Percentiles rank a stretch among this genome's conserved stretches.
Conservation (phyloP, 2,797 vertebrate genomes). For the Cottoperca gobio region DNA sequence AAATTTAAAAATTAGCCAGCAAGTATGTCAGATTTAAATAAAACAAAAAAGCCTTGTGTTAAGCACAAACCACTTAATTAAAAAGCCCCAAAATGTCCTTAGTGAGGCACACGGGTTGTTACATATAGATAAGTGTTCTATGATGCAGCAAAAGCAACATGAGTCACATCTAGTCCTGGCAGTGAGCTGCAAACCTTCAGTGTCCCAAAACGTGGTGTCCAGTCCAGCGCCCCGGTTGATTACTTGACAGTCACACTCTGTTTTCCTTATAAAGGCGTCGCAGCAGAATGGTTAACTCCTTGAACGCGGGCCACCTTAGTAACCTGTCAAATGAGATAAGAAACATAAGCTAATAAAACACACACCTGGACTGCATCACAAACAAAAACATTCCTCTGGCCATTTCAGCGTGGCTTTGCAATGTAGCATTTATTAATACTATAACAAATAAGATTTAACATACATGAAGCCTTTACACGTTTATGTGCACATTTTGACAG, state of each 20-base stretch:
- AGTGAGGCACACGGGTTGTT: too few species aligned
- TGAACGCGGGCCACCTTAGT: constrained; percentile 95
- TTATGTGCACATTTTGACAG: neutral
- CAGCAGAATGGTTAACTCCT: constrained; percentile 89
- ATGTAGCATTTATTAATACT: neutral
- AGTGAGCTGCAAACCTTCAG: constrained; percentile 86
- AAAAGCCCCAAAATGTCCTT: too few species aligned
- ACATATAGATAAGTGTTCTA: neutral
- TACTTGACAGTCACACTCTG: constrained; percentile 91
- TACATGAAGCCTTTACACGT: neutral
- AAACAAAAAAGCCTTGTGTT: too few species aligned
- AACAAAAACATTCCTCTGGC: neutral
- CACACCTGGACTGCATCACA: neutral
- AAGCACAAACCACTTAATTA: too few species aligned
- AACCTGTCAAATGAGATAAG: constrained; percentile 83
- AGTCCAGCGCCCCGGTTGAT: constrained; percentile 95
- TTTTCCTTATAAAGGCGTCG: constrained; percentile 91
- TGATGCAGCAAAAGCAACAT: neutral
- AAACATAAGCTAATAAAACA: neutral
- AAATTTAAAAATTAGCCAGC: too few species aligned
- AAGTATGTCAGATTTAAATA: too few species aligned
- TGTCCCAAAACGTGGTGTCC: constrained; percentile 96
- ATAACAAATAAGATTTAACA: neutral
- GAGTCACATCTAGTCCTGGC: neutral
- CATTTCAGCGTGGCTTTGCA: too few species aligned